Evolutionary conservation across 2,113 vertebrate genomes (phyloP).

Genomic region (Gila orcuttii): DNA sequence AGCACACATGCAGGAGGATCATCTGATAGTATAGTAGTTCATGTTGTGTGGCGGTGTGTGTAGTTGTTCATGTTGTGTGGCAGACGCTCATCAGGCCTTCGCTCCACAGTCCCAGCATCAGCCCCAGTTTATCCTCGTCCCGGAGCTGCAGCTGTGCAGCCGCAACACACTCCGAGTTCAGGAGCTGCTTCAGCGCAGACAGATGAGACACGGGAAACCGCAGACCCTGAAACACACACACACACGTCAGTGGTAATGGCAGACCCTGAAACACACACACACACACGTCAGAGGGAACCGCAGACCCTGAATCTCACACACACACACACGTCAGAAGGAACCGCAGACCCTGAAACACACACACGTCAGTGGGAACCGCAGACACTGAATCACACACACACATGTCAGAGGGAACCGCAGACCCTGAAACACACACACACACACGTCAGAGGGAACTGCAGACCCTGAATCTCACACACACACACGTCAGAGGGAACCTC

Average conservation of each 20-base stretch:
- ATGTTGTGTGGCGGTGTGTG: too few relatives aligned
- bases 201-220: slow-evolving; percentile 83
- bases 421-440: slow-evolving; percentile 49
- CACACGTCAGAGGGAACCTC: slow-evolving; percentile 75
- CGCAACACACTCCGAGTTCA: slow-evolving; percentile 66
- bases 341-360: slow-evolving; percentile 68
- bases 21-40: too few relatives aligned
- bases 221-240: slow-evolving; percentile 62
- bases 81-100: slow-evolving; percentile 83
- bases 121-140: slow-evolving; percentile 79
- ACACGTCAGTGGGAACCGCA: too few relatives aligned
- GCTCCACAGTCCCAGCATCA: slow-evolving; percentile 86
- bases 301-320: slow-evolving; percentile 58
- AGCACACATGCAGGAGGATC: too few relatives aligned
- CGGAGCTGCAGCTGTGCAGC: slow-evolving; percentile 80
- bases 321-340: slow-evolving; percentile 62
- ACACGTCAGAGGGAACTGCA: too few relatives aligned
- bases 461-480: too few relatives aligned
- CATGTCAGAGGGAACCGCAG: slow-evolving; percentile 79
- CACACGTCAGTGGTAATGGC: too few relatives aligned
- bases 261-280: too few relatives aligned
- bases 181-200: slow-evolving; percentile 83
- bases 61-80: background rate
- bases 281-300: too few relatives aligned
- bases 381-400: too few relatives aligned